Evolutionary conservation across 2,797 vertebrate species (phyloP), one percentile per base, ranked within the genome.

Genomic region (Hirundo rustica): DNA sequence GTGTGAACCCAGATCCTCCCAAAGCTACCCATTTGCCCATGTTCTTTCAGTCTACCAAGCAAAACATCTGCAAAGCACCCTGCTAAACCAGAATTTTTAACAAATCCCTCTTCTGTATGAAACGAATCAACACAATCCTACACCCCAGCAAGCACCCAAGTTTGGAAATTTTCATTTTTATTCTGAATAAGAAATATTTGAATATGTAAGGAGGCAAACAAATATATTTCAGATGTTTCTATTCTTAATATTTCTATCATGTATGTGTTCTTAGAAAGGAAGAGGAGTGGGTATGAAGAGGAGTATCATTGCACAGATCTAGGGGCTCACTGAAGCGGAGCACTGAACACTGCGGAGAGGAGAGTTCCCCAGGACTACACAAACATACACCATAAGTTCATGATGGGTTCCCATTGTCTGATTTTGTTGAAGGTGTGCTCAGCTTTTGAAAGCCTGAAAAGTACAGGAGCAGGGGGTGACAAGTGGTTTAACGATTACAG

Each of bases 401-500:
- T 29, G 16, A 57, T 20, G 36, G 38, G 25, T 13, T 91, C 19
- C 34, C 42, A 40, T 38, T 0, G 0, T 40, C 80, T 53, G 45
- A 32, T 70, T 90, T 76, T 55, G 36, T 34, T 55, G 67, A 92
- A 79, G 70, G 22, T 62, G 19, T 73, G 66, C 48, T 76, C 2
- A 13, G 55, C n/a, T 40, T 86, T 66, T 79, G 55, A 73, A 82
- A 89, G 45, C 23, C 34, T 87, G 51, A 83, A 29, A 94, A 88
- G 48, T 13, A 53, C 30, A 81, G 55, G 55, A 90, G 67, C 83
- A 86, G 75, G 57, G 44, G 23, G 23, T 86, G 85, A 79, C 44
- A 79, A 88, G 53, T 8, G 53, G 74, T 85, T 95, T 95, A 95
- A 94, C 14, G 1, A 93, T 95, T 94, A 90, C 13, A 60, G 45